Conservation (phyloP, 2,797 vertebrate species). For the Discoglossus pictus region DNA sequence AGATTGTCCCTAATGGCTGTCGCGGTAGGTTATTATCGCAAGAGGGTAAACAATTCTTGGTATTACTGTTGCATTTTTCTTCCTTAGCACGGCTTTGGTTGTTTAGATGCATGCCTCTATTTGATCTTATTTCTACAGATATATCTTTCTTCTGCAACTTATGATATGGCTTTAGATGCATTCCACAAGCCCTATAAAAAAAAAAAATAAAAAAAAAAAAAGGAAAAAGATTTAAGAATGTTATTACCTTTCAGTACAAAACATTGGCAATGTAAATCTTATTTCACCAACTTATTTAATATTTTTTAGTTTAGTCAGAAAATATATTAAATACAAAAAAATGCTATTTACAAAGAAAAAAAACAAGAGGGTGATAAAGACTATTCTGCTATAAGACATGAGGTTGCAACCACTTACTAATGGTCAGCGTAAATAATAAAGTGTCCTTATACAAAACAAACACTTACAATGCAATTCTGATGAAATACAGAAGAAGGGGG, state of each 20-base stretch:
- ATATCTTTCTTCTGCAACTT: conserved; percentile 78
- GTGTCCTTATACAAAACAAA: no score
- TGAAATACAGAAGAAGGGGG: no score
- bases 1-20: conserved; percentile 74
- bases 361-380: no score
- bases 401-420: no score
- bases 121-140: conserved; percentile 67
- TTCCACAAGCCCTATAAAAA: conserved; percentile 77
- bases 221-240: background rate
- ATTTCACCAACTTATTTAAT: no score
- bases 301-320: no score
- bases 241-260: background rate
- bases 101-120: conserved; percentile 60
- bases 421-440: no score
- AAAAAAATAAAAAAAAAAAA: background rate
- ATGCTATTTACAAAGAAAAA: no score
- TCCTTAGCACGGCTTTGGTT: conserved; percentile 64
- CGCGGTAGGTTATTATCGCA: conserved; percentile 57
- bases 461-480: no score
- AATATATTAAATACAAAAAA: no score
- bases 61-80: conserved; percentile 59
- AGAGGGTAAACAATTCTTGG: conserved; percentile 61
- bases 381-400: no score
- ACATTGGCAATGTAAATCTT: no score
- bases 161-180: conserved; percentile 87